phyloP scores from a whole-genome alignment of 2,888 invertebrate species.

The Adelphocoris suturalis region DNA sequence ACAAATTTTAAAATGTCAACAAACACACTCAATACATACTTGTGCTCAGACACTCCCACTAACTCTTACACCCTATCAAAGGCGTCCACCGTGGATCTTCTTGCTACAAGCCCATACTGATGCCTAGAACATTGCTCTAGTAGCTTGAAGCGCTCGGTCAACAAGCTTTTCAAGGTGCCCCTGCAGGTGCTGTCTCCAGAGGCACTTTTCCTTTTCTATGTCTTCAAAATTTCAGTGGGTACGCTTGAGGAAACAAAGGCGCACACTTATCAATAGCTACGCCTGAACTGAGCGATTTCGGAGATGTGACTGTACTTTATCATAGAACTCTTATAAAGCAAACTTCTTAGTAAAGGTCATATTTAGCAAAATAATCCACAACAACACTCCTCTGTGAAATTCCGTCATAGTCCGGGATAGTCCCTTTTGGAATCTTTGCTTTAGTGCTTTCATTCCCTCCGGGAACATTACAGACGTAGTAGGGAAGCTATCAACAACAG shows the following conservation, averaged over 20 bases:
- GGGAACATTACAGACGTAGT: background rate
- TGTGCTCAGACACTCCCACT: no score
- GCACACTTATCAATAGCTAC: slow-evolving; percentile 12
- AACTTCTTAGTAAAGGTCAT: background rate
- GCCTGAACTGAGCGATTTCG: background rate
- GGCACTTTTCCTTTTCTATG: slow-evolving; percentile 14
- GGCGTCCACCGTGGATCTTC: no score
- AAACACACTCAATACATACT: no score
- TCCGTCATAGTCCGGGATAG: slow-evolving; percentile 24
- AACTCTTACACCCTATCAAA: no score
- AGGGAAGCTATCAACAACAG: background rate
- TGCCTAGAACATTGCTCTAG: no score
- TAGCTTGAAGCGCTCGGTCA: no score
- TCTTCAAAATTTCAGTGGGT: background rate
- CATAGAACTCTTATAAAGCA: background rate
- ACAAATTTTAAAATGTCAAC: no score
- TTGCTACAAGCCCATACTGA: no score
- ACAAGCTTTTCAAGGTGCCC: background rate
- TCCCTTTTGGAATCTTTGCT: background rate
- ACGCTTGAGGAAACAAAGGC: slow-evolving; percentile 11
- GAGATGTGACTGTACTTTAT: background rate
- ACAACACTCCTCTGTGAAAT: background rate
- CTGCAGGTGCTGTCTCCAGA: background rate
- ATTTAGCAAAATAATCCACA: background rate
- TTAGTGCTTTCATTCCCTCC: background rate